phyloP scores from a whole-genome alignment of 92 coral and sea anemone species.

The Metridium senile region DNA sequence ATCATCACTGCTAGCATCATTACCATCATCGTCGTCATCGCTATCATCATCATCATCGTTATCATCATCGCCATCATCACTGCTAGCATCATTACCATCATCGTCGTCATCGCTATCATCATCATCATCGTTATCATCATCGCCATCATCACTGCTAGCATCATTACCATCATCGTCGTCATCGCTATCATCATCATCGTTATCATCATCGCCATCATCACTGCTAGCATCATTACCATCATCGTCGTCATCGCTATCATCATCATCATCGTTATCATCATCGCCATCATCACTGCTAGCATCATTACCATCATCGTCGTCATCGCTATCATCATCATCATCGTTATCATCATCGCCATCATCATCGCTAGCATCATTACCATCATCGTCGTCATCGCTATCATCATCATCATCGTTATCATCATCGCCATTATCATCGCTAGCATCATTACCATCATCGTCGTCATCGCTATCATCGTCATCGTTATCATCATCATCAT shows the following conservation, averaged over 20 bases:
- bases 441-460: not conserved
- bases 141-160: not conserved
- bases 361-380: not conserved
- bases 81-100: not conserved
- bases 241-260: not conserved
- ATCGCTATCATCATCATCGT: not conserved
- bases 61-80: not conserved
- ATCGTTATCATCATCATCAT: not conserved
- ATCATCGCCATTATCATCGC: not conserved
- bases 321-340: conserved; percentile 5
- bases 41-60: not conserved
- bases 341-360: not conserved
- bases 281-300: not conserved
- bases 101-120: not conserved
- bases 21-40: not conserved
- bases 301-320: not conserved
- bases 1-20: not conserved
- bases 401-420: conserved; percentile 3
- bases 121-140: not conserved
- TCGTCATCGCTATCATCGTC: not conserved
- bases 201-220: not conserved
- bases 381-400: not conserved
- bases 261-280: not conserved
- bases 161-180: not conserved
- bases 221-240: not conserved